Evolutionary conservation across 2,888 invertebrate genomes (phyloP), one percentile per base, ranked within the genome.

Genomic region (Torymus auratus): DNA sequence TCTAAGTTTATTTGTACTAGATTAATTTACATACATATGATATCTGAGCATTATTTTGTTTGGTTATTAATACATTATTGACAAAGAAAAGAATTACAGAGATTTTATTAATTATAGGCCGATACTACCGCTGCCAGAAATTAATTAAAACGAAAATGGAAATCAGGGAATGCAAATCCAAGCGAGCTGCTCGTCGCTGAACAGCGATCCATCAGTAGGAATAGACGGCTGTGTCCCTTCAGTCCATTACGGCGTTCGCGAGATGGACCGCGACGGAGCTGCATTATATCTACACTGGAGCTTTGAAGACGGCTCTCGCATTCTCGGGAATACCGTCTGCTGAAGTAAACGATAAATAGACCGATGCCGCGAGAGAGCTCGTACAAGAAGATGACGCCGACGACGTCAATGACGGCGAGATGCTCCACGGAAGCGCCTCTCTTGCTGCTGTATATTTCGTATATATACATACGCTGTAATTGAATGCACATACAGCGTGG

Each of bases 291-390:
- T 28, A 28, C 41, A 85, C 3, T 20, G 11, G 41, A 20, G 87
- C 87, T 89, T 89, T 88, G 87, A 87, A 82, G 83, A 85, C 71
- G 86, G 85, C 71, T 71, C 78, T 79, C 75, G 83, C 76, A 81
- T 69, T 62, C 80, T 77, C 76, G 4, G 20, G 67, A 67, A 65
- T 53, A 62, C n/a, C n/a, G 15, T 62, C 17, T 23, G 71, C 23
- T 65, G 71, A 79, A 81, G 78, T 79, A 64, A 87, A 88, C 86
- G 88, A 88, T 88, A 88, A 88, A 88, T 86, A 87, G 87, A 84
- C 86, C 82, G 84, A 88, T 86, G 85, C 84, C 82, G 83, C 78
- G 76, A 71, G 75, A 74, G 53, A 53, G 53, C 58, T 17, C 15
- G 28, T 2, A 52, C 64, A 62, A 14, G 61, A 20, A 55, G 53